phyloP scores from a whole-genome alignment of 2,797 vertebrate genomes.

The Podarcis lilfordi region DNA sequence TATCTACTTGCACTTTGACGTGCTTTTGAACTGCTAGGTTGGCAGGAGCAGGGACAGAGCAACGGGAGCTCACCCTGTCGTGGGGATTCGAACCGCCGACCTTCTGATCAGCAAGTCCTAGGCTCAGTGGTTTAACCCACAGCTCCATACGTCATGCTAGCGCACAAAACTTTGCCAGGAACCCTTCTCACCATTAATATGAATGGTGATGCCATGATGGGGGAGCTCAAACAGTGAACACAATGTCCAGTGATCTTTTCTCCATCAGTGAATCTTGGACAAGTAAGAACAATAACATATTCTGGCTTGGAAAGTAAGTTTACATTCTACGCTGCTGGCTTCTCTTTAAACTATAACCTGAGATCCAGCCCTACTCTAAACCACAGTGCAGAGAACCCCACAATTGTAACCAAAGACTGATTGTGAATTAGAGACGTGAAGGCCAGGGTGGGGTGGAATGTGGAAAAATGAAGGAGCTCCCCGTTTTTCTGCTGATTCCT shows the following conservation, averaged over 20 bases:
- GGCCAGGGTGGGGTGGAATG: no score
- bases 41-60: no score
- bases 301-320: neutral
- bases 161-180: neutral
- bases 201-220: neutral
- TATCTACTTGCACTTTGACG: no score
- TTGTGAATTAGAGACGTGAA: no score
- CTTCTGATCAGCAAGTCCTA: no score
- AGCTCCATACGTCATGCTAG: neutral
- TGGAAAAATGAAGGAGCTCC: no score
- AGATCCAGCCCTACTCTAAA: neutral
- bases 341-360: neutral
- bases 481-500: no score
- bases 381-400: neutral
- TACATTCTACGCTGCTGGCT: neutral
- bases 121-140: no score
- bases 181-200: neutral
- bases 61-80: no score
- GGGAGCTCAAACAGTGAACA: neutral
- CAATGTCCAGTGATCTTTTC: neutral
- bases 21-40: no score
- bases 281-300: neutral
- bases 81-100: no score
- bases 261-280: neutral
- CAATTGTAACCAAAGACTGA: neutral